A percentile compares a stretch with the other conserved stretches of the same genome.
Evolutionary conservation across 2,888 invertebrate species (phyloP).

Genomic region (Neuroscelio doddi): DNA sequence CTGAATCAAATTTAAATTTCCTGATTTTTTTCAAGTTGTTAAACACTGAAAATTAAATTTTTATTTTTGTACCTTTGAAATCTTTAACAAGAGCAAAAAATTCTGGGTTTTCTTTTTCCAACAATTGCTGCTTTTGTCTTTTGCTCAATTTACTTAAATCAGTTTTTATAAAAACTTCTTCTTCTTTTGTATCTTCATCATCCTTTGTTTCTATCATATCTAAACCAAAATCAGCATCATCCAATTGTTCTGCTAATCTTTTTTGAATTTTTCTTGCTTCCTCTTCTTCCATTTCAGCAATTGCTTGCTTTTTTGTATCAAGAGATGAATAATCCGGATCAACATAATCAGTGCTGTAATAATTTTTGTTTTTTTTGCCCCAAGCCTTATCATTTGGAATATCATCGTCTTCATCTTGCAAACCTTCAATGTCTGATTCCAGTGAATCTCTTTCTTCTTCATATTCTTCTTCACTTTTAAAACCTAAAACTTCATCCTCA

Average conservation of each 20-base stretch:
- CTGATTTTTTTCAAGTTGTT: too few relatives aligned
- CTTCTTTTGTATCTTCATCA: slow-evolving; percentile 60
- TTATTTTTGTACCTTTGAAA: slow-evolving; percentile 81
- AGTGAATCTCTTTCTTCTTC: slow-evolving; percentile 75
- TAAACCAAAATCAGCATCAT: slow-evolving; percentile 83
- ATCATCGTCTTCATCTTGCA: slow-evolving; percentile 77
- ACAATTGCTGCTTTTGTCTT: slow-evolving; percentile 82
- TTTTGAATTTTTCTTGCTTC: slow-evolving; percentile 88
- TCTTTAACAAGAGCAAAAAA: slow-evolving; percentile 85
- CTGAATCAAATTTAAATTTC: too few relatives aligned
- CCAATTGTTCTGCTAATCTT: slow-evolving; percentile 83
- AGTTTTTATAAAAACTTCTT: slow-evolving; percentile 78
- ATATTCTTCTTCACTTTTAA: slow-evolving; percentile 74
- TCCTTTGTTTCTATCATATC: slow-evolving; percentile 72
- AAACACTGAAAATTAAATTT: too few relatives aligned
- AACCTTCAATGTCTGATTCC: slow-evolving; percentile 82
- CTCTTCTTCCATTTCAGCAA: slow-evolving; percentile 86
- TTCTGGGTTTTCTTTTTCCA: slow-evolving; percentile 92
- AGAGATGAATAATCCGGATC: slow-evolving; percentile 85
- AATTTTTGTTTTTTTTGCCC: slow-evolving; percentile 87
- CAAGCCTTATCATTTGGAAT: slow-evolving; percentile 89
- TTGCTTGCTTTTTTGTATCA: slow-evolving; percentile 79
- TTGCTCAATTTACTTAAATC: slow-evolving; percentile 85
- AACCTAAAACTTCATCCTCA: slow-evolving; percentile 73
- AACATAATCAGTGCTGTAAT: slow-evolving; percentile 90